A percentile compares a stretch with the other conserved stretches of the same genome.
Conservation (phyloP, 2,797 vertebrate species). For the Oreortyx pictus region DNA sequence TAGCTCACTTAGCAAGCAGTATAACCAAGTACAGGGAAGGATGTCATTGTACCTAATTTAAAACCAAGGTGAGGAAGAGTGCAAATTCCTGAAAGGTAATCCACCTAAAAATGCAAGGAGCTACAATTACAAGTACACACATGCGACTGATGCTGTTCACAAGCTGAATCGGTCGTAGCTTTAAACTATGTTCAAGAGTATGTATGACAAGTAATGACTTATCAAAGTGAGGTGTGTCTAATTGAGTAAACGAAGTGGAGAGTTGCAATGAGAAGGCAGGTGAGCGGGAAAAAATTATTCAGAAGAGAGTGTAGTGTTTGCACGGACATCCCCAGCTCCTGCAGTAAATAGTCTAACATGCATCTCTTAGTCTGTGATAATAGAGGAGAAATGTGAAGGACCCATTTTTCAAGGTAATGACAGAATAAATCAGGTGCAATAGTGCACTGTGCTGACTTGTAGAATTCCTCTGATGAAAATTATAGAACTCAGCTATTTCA, state of each 20-base stretch:
- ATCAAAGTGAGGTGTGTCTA: constrained; percentile 79
- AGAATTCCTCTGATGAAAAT: constrained; percentile 80
- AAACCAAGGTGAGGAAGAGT: neutral
- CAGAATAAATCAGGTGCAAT: constrained; percentile 86
- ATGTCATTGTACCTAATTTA: neutral
- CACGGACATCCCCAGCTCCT: constrained; percentile 71
- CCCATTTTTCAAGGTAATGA: constrained; percentile 88
- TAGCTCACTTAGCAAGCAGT: neutral
- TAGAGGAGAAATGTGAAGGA: constrained; percentile 85
- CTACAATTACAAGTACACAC: constrained; percentile 22
- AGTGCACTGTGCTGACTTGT: constrained; percentile 78
- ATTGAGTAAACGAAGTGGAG: constrained; percentile 80
- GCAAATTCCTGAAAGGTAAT: neutral
- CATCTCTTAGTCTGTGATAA: constrained; percentile 83
- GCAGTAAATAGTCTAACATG: constrained; percentile 85
- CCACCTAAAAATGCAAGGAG: neutral
- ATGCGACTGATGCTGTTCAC: constrained; percentile 34
- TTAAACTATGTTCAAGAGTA: constrained; percentile 70
- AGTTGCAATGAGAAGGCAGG: constrained; percentile 74
- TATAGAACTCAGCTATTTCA: constrained; percentile 82
- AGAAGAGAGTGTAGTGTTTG: constrained; percentile 71
- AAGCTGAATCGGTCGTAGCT: constrained; percentile 56
- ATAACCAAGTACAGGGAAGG: neutral
- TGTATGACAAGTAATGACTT: constrained; percentile 77
- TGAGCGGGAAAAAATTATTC: constrained; percentile 70